A percentile compares a stretch with the other conserved stretches of the same genome.
These are phyloP conservation scores for Ariopsis seemanni DNA, from an alignment of 2,113 vertebrate genomes.

Conservation along the genomic window DNA sequence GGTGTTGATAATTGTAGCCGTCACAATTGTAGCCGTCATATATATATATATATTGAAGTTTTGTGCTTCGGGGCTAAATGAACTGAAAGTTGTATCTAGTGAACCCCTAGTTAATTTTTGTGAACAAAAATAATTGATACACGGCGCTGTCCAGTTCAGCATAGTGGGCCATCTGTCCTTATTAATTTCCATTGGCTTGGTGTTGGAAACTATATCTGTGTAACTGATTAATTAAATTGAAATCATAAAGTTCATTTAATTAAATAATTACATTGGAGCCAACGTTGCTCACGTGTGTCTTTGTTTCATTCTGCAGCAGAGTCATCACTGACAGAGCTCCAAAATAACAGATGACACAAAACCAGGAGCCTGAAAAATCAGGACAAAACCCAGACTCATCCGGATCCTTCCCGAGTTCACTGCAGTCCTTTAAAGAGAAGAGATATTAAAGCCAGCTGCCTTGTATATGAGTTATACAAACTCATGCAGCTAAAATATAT, in stretches of 20 bases:
- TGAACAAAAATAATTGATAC: too few relatives aligned
- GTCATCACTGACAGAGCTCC: background rate
- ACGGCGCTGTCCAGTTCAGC: background rate
- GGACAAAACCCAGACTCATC: background rate
- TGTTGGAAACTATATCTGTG: background rate
- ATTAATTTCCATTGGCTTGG: background rate
- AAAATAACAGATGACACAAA: background rate
- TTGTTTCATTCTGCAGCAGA: background rate
- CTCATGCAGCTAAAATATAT: background rate
- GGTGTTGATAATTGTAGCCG: too few relatives aligned
- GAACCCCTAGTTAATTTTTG: too few relatives aligned
- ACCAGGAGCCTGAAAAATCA: background rate
- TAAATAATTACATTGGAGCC: background rate
- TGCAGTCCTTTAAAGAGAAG: background rate
- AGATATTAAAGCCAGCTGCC: background rate
- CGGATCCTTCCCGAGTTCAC: background rate
- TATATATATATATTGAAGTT: too few relatives aligned
- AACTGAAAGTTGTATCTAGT: too few relatives aligned
- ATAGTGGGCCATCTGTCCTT: background rate
- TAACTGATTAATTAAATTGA: background rate
- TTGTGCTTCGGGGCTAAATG: too few relatives aligned
- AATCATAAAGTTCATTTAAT: background rate
- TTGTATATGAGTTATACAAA: background rate
- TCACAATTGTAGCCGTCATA: too few relatives aligned
- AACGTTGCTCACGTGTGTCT: background rate